Conservation (phyloP, 2,797 vertebrate species). For the Spea hammondii region DNA sequence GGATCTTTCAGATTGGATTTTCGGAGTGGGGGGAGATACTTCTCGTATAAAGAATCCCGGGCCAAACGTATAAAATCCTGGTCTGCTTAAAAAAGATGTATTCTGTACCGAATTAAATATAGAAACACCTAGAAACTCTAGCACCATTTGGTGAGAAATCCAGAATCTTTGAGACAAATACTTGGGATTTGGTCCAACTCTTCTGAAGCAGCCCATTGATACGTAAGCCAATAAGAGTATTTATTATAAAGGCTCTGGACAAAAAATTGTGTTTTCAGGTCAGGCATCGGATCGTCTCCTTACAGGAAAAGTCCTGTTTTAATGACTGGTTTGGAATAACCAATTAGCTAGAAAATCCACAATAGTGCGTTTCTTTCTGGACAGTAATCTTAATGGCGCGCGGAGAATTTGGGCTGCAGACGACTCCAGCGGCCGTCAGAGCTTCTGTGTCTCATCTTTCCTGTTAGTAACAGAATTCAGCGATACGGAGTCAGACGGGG, state of each 20-base stretch:
- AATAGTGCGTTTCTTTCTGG: background rate
- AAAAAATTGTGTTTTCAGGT: background rate
- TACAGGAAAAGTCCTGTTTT: background rate
- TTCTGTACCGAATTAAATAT: too few species aligned
- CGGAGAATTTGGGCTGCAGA: constrained; percentile 1
- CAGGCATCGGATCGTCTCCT: background rate
- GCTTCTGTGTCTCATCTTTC: background rate
- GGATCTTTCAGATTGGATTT: background rate
- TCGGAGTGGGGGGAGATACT: background rate
- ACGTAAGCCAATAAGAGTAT: background rate
- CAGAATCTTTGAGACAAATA: too few species aligned
- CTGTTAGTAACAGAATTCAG: background rate
- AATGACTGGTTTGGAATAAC: background rate
- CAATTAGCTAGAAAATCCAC: background rate
- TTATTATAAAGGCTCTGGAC: background rate
- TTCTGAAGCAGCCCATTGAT: too few species aligned
- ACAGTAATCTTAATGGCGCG: constrained; percentile 14
- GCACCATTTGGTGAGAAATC: too few species aligned
- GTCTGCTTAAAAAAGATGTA: too few species aligned
- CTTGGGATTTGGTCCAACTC: too few species aligned
- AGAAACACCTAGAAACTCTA: too few species aligned
- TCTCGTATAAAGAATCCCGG: too few species aligned
- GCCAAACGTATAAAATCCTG: too few species aligned
- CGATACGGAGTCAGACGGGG: background rate
- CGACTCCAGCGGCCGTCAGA: background rate